phyloP scores from a whole-genome alignment of 2,113 vertebrate genomes.

The Toxostoma redivivum region DNA sequence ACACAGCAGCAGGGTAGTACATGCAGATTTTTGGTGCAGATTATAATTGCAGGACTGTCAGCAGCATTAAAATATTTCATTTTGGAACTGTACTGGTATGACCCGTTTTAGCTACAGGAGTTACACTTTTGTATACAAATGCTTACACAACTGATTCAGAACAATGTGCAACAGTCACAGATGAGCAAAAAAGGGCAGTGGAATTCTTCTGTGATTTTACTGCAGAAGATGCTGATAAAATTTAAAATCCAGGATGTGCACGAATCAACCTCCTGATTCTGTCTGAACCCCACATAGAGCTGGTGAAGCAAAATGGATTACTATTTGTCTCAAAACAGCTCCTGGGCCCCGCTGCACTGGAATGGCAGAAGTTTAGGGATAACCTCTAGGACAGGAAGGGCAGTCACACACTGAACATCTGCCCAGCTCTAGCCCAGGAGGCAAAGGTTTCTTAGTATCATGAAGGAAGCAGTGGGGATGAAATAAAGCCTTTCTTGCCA shows the following conservation, averaged over 20 bases:
- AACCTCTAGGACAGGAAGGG: not conserved
- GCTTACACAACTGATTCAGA: not conserved
- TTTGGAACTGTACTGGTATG: not conserved
- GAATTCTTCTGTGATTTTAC: not conserved
- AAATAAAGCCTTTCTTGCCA: not conserved
- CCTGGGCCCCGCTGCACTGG: too few species aligned
- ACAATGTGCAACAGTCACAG: not conserved
- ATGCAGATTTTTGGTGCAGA: not conserved
- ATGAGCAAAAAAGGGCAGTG: not conserved
- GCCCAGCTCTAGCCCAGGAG: not conserved
- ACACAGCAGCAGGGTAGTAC: not conserved
- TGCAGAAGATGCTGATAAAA: not conserved
- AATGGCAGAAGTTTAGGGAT: not conserved
- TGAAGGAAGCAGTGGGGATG: not conserved
- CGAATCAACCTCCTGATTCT: accelerated
- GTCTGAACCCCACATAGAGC: not conserved
- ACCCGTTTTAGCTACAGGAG: not conserved
- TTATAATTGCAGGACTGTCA: not conserved
- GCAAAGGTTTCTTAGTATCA: not conserved
- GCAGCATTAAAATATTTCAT: not conserved
- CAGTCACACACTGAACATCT: not conserved
- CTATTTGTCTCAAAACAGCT: not conserved
- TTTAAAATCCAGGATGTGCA: not conserved
- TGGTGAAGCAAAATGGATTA: not conserved
- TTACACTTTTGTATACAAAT: not conserved